phyloP scores from a whole-genome alignment of 2,797 vertebrate species.

The Clarias pachynema region DNA sequence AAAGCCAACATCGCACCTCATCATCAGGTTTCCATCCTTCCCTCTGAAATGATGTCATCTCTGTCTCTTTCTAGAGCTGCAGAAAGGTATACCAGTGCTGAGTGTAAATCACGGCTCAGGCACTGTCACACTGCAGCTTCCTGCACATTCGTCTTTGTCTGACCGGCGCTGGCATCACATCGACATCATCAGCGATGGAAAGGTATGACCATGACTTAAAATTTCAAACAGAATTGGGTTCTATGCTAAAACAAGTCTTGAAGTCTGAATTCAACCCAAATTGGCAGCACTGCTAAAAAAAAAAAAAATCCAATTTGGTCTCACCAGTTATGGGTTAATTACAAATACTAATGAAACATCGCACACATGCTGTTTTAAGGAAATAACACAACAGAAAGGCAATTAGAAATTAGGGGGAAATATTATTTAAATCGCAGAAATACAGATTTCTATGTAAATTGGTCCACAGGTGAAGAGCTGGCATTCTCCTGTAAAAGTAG shows the following conservation, averaged over 20 bases:
- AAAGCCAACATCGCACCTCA: background rate
- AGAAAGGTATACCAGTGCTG: conserved; percentile 76
- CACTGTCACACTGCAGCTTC: conserved; percentile 80
- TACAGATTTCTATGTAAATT: background rate
- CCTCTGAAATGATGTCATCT: conserved; percentile 18
- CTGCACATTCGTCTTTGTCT: conserved; percentile 69
- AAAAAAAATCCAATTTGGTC: background rate
- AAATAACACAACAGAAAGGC: background rate
- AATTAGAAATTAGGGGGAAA: background rate
- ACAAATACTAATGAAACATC: background rate
- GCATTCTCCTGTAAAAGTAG: background rate
- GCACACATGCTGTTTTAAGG: background rate
- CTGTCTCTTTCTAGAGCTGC: conserved; percentile 73
- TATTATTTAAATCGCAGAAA: background rate
- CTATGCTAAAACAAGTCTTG: background rate
- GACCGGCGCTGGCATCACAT: conserved; percentile 88
- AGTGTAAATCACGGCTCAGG: conserved; percentile 84
- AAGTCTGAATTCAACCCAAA: background rate
- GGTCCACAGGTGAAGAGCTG: background rate
- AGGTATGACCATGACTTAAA: conserved; percentile 69
- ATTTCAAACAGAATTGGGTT: background rate
- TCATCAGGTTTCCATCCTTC: background rate
- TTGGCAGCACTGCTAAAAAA: background rate
- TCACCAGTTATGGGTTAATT: background rate
- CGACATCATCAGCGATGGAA: conserved; percentile 81